Percentiles rank a stretch among this genome's conserved stretches.
These are phyloP conservation scores for Acleris holmiana DNA, from an alignment of 2,888 invertebrate genomes.

Conservation along the genomic window DNA sequence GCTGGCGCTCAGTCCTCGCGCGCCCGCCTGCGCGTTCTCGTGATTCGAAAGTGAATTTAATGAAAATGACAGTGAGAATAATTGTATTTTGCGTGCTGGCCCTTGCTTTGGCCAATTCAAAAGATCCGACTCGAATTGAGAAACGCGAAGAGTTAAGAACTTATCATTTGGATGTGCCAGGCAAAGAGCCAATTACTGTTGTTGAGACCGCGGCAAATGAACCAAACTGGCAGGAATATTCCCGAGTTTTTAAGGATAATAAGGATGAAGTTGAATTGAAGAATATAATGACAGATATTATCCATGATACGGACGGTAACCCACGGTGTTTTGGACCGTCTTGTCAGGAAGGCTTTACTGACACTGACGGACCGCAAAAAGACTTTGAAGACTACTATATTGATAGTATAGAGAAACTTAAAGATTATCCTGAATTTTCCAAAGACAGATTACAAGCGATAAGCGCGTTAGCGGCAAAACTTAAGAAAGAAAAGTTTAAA, in stretches of 20 bases:
- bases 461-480: conserved; percentile 73
- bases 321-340: conserved; percentile 79
- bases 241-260: conserved; percentile 48
- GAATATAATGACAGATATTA: conserved; percentile 73
- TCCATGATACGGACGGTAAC: conserved; percentile 65
- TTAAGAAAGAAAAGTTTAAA: conserved; percentile 74
- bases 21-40: conserved; percentile 67
- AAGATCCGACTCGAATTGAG: conserved; percentile 63
- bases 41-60: conserved; percentile 75
- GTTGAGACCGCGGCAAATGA: conserved; percentile 74
- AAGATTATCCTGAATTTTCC: conserved; percentile 68
- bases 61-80: conserved; percentile 75
- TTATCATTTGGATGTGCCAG: conserved; percentile 83
- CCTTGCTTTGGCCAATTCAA: conserved; percentile 58
- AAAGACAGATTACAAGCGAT: conserved; percentile 76
- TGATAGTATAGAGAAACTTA: conserved; percentile 85
- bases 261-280: conserved; percentile 66
- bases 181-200: conserved; percentile 83
- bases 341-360: conserved; percentile 67
- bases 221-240: conserved; percentile 55
- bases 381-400: conserved; percentile 85
- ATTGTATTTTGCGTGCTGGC: conserved; percentile 62
- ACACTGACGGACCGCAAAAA: conserved; percentile 76
- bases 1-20: conserved; percentile 75
- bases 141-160: conserved; percentile 73